Conservation (phyloP, 2,113 vertebrate species). For the Cyprinodon variegatus region DNA sequence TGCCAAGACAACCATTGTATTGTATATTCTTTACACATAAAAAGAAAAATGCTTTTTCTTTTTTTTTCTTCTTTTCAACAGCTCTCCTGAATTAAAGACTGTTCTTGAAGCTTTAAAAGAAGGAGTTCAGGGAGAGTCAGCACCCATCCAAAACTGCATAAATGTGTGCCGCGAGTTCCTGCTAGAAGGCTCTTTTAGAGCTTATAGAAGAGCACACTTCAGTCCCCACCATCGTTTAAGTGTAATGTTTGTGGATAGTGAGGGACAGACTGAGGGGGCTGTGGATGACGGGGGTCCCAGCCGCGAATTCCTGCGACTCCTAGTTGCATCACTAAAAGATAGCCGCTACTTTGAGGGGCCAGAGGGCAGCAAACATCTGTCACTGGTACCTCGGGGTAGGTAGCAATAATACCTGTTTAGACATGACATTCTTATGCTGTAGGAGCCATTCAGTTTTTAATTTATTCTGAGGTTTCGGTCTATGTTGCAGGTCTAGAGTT, state of each 20-base stretch:
- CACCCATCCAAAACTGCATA: background rate
- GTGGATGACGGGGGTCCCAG: too few species aligned
- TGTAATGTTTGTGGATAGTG: background rate
- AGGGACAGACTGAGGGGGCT: background rate
- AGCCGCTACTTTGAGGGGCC: too few species aligned
- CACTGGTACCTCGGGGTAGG: too few species aligned
- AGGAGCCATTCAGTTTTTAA: too few species aligned
- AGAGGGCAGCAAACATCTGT: too few species aligned
- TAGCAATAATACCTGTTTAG: too few species aligned
- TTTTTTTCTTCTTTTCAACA: background rate
- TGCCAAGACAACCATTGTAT: too few species aligned
- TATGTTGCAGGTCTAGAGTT: slow-evolving; percentile 2
- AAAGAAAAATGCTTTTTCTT: background rate
- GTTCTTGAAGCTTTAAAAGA: background rate
- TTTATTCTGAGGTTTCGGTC: too few species aligned
- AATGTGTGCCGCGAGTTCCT: background rate
- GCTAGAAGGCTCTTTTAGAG: slow-evolving; percentile 1
- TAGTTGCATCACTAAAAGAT: too few species aligned
- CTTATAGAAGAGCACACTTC: background rate
- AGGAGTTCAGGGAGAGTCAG: background rate
- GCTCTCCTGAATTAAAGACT: background rate
- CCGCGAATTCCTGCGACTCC: too few species aligned
- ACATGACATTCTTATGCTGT: too few species aligned
- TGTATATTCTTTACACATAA: background rate
- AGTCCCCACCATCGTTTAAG: background rate